Evolutionary conservation across 2,888 invertebrate species (phyloP), one percentile per base, ranked within the genome.

Genomic region (Strigamia maritima): DNA sequence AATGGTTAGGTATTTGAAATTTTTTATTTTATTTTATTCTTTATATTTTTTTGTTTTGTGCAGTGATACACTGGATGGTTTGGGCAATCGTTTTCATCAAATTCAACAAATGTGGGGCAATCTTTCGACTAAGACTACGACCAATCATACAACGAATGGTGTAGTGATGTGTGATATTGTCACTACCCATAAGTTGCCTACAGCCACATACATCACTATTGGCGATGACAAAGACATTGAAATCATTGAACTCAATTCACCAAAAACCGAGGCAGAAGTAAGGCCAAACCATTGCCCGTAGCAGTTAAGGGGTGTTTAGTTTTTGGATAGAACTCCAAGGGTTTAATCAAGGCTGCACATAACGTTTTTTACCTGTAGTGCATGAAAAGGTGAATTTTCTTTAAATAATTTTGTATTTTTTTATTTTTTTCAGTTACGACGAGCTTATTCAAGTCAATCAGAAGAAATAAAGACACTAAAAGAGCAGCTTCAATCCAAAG

Each of bases 401-500:
- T 35, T 60, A 4, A 35, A 35, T 35, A 60, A 74, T 74, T 74
- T 19, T 8, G 7, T 10, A 10, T 24, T 74, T 2, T 2, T 22
- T 35, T 16, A 35, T 76, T 1, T 16, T 16, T 82, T 82, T 22
- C 87, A 94, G 92, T 86, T 94, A 82, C 90, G 92, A 81, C 87
- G 91, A 83, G 93, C 93, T 0, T 94, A 92, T 85, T 90, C 91
- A 84, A 90, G 90, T 38, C 94, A 94, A 87, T 90, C 90, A 49
- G 93, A 94, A 82, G 94, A 95, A 87, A 88, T 95, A 77, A 89
- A 92, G 82, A 89, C 92, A 82, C 89, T 94, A 65, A 91, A 92
- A 83, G 91, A 92, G 82, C 93, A 94, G 85, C 87, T 95, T 65
- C 89, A 90, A 24, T 90, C 92, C 85, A 93, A 93, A 83, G 94